phyloP scores from a whole-genome alignment of 2,113 vertebrate species.

The Oostethus manadensis region DNA sequence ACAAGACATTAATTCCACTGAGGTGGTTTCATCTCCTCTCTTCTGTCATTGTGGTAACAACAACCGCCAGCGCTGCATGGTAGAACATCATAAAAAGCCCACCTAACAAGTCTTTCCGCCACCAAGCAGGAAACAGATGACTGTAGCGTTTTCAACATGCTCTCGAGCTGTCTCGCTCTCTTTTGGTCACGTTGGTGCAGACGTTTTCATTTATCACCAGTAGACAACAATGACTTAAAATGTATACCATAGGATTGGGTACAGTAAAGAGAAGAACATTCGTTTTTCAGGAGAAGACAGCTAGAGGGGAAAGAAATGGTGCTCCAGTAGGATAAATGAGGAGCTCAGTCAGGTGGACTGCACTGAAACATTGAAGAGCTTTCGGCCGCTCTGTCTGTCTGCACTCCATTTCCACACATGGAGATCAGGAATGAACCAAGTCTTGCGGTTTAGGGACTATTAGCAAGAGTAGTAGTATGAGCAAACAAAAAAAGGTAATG shows the following conservation, averaged over 20 bases:
- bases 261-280: conserved; percentile 11
- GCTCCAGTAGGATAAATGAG: conserved; percentile 18
- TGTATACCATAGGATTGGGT: conserved; percentile 20
- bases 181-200: conserved; percentile 1
- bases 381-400: conserved; percentile 3
- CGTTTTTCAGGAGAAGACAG: conserved; percentile 23
- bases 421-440: conserved; percentile 42
- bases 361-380: conserved; percentile 22
- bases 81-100: conserved; percentile 7
- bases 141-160: conserved; percentile 38
- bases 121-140: conserved; percentile 39
- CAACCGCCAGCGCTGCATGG: conserved; percentile 12
- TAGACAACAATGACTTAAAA: conserved; percentile 10
- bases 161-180: background rate
- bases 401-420: conserved; percentile 20
- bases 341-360: conserved; percentile 15
- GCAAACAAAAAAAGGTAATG: no score
- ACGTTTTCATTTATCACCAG: conserved; percentile 26
- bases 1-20: background rate
- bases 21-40: conserved; percentile 10
- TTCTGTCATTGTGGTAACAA: conserved; percentile 25
- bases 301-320: conserved; percentile 11
- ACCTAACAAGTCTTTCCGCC: conserved; percentile 12
- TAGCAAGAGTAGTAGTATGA: no score
- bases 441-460: conserved; percentile 47